Conservation (phyloP, 2,113 vertebrate genomes). For the Rhombomys opimus region DNA sequence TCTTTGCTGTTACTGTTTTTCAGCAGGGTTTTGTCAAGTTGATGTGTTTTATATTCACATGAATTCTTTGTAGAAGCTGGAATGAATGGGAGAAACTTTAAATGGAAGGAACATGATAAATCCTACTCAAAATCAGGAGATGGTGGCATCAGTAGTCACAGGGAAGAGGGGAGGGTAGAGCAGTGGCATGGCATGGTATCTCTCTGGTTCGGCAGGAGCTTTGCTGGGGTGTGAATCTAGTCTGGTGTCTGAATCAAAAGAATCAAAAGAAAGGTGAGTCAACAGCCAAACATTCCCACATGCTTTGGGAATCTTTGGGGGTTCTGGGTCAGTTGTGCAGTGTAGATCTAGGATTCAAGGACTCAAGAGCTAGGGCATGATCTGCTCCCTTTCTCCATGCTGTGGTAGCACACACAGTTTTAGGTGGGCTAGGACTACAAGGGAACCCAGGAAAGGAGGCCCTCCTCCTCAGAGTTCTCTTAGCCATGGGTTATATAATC, state of each 20-base stretch:
- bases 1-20: background rate
- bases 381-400: background rate
- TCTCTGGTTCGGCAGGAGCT: background rate
- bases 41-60: background rate
- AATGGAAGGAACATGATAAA: background rate
- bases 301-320: background rate
- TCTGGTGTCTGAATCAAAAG: background rate
- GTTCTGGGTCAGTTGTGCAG: background rate
- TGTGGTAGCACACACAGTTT: background rate
- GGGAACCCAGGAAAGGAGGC: background rate
- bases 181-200: background rate
- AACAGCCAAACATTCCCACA: background rate
- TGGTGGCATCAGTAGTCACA: background rate
- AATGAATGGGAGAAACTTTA: too few species aligned
- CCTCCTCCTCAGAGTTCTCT: background rate
- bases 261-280: conserved; percentile 5
- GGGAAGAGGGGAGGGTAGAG: background rate
- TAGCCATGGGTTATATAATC: too few species aligned
- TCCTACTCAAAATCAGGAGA: background rate
- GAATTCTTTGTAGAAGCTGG: background rate
- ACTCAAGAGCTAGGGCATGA: background rate
- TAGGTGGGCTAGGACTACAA: background rate
- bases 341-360: rapidly evolving
- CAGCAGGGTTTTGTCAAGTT: background rate
- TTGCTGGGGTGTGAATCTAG: background rate